Evolutionary conservation across 2,113 vertebrate species (phyloP).

Genomic region (Formicarius rufipectus): DNA sequence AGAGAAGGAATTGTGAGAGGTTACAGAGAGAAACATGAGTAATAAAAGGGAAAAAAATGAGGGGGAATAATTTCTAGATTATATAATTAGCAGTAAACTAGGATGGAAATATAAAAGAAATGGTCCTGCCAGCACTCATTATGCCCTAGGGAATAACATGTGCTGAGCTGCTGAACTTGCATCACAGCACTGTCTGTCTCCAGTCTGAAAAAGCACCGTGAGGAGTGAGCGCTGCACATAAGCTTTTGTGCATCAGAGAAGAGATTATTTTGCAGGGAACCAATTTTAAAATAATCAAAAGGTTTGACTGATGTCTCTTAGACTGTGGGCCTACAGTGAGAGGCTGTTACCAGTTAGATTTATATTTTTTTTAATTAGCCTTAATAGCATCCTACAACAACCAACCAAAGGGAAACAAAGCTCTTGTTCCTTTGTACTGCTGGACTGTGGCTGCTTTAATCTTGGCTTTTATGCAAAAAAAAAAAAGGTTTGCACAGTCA

Average conservation of each 20-base stretch:
- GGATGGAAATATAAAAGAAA: not conserved
- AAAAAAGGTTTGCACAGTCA: not conserved
- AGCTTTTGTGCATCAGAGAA: not conserved
- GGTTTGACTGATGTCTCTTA: not conserved
- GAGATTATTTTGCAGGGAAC: not conserved
- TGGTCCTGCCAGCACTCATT: not conserved
- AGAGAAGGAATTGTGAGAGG: not conserved
- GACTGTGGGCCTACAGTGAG: not conserved
- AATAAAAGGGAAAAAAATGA: not conserved
- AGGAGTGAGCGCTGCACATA: not conserved
- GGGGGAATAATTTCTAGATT: not conserved
- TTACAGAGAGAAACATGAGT: not conserved
- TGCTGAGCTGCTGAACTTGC: not conserved
- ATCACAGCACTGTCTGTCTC: not conserved
- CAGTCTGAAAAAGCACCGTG: not conserved
- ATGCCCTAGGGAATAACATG: not conserved
- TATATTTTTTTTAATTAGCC: not conserved
- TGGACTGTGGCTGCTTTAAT: fast-evolving
- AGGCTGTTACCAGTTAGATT: not conserved
- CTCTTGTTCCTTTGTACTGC: not conserved
- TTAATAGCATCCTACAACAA: not conserved
- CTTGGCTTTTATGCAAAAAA: not conserved
- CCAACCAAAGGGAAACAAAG: not conserved
- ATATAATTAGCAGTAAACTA: slow-evolving; percentile 27
- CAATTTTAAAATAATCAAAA: not conserved